Base-by-base conservation (phyloP, 2,797 vertebrate genomes). In the Micropoecilia bifurca region DNA sequence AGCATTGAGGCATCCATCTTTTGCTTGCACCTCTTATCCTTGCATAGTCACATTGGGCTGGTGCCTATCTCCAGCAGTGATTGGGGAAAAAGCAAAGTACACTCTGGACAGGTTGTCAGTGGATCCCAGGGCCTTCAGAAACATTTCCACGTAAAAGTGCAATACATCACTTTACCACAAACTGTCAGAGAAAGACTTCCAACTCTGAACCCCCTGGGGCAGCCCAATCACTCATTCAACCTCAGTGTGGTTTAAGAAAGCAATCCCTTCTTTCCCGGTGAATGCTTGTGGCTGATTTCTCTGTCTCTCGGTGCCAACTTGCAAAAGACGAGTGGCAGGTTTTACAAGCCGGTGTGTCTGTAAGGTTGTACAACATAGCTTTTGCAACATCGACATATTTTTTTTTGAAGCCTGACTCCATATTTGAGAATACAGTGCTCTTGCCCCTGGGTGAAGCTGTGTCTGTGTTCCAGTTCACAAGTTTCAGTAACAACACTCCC, bases 221-320 rank as follows among this genome's bases (percentile, higher is more conserved):
- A 55, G 13, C 4, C 6, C 46, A 16, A 6, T 63, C 39, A 22
- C 33, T 61, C 57, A 75, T 71, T 20, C 74, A 48, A 9, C 16
- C 9, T 43, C n/a, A 20, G 1, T 72, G 36, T 48, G 53, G 69
- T 53, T 55, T 45, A 6, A 57, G 41, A 61, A 77, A 28, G 6
- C 18, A 28, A 55, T 39, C 55, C 46, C 14, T 76, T 77, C 28
- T 73, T 73, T 45, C 14, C 22, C 55, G 18, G 16, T 39, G 39
- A 46, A 77, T 77, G 46, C 71, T 66, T 36, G 30, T 73, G 68
- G 76, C 73, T 73, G n/a, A 45, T 50, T 50, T 53, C 36, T 50
- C 28, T 33, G 4, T 39, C 63, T 41, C 36, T 36, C 2, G 63
- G 39, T 53, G 14, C 48, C 78, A 74, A 57, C 78, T 57, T 9